Percentiles rank a stretch among this genome's conserved stretches.
Conservation (phyloP, 2,113 vertebrate genomes). For the Phainopepla nitens region DNA sequence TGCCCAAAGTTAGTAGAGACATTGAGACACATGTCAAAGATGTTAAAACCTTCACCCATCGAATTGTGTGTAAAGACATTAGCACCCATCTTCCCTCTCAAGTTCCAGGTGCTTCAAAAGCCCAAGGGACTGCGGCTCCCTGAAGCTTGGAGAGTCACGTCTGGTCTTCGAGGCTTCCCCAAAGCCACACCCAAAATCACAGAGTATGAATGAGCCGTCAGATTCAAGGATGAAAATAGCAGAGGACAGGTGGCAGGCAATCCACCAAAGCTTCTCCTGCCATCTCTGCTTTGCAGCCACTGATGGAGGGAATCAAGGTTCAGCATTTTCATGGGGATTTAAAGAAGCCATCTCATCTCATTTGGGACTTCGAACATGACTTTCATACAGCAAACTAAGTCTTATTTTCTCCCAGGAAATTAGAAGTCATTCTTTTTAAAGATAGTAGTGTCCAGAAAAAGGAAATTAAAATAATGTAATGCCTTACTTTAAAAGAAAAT, state of each 20-base stretch:
- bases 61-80: background rate
- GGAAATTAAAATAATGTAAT: background rate
- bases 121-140: background rate
- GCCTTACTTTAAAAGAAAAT: background rate
- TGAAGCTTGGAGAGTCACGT: too few relatives aligned
- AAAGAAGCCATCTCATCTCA: background rate
- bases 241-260: accelerated
- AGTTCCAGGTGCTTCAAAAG: background rate
- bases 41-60: background rate
- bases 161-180: background rate
- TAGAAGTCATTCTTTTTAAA: background rate
- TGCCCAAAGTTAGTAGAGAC: background rate
- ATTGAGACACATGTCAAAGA: background rate
- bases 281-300: background rate
- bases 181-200: background rate
- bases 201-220: background rate
- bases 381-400: background rate
- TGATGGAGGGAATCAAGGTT: background rate
- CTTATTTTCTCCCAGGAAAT: background rate
- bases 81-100: background rate
- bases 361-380: background rate
- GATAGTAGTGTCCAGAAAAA: background rate
- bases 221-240: background rate
- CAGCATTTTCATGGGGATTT: background rate
- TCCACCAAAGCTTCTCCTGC: background rate